Evolutionary conservation across 2,797 vertebrate species (phyloP).

Genomic region (Sebastes hubbsi): DNA sequence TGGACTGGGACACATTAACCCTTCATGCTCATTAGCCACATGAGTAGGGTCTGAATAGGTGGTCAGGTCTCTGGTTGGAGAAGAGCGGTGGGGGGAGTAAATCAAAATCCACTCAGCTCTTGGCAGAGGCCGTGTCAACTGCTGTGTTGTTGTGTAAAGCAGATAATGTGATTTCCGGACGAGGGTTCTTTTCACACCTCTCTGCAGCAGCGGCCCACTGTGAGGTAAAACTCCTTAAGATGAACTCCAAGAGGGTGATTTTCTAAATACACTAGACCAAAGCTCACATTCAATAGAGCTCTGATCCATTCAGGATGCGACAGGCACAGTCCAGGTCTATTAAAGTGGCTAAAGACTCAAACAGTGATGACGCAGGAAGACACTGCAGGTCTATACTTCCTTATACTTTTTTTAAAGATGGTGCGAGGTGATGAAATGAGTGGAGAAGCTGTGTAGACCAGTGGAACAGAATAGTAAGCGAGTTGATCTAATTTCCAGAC

Average conservation of each 20-base stretch:
- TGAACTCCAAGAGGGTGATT: conserved; percentile 47
- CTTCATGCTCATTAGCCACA: conserved; percentile 61
- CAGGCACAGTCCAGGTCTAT: conserved; percentile 1
- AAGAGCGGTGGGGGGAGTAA: conserved; percentile 26
- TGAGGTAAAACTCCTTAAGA: conserved; percentile 46
- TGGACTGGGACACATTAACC: conserved; percentile 67
- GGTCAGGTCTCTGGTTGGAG: conserved; percentile 43
- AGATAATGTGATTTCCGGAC: conserved; percentile 75
- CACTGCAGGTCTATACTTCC: neutral
- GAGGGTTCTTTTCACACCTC: conserved; percentile 49
- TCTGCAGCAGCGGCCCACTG: conserved; percentile 31
- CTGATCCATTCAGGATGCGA: conserved; percentile 39
- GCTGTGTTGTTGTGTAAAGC: conserved; percentile 63
- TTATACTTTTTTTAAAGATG: neutral
- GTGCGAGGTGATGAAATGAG: conserved; percentile 3
- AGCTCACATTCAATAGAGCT: conserved; percentile 29
- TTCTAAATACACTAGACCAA: conserved; percentile 43
- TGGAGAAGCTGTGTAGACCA: conserved; percentile 2
- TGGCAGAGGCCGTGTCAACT: conserved; percentile 52
- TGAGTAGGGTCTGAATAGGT: conserved; percentile 59
- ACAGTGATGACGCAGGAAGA: conserved; percentile 13
- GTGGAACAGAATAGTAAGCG: conserved; percentile 17
- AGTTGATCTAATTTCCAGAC: conserved; percentile 30
- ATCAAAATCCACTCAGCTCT: conserved; percentile 44
- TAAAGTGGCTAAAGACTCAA: neutral